These are phyloP conservation scores for Sceliomorpha sp. DNA, from an alignment of 2,888 invertebrate species.

Conservation along the genomic window DNA sequence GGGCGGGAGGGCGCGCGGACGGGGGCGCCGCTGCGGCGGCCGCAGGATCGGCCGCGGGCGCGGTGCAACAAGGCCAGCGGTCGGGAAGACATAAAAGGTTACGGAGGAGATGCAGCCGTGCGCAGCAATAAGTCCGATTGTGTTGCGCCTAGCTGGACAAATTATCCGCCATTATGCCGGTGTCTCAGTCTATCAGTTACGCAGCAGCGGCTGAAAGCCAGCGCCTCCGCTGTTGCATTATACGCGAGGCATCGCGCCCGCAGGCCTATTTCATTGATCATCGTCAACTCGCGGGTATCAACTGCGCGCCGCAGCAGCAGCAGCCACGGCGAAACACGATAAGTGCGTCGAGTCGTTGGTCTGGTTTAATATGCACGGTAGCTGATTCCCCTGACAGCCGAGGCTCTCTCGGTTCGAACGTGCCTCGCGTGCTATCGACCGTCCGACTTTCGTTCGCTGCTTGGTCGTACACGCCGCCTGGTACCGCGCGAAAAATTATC, in stretches of 20 bases:
- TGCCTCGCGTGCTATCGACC: slow-evolving; percentile 26
- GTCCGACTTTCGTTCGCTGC: slow-evolving; percentile 20
- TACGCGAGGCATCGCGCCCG: slow-evolving; percentile 62
- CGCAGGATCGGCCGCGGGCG: no score
- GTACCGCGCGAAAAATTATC: slow-evolving; percentile 27
- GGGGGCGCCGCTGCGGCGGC: no score
- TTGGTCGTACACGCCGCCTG: slow-evolving; percentile 14
- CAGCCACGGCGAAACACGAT: slow-evolving; percentile 47
- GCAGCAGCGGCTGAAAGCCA: slow-evolving; percentile 52
- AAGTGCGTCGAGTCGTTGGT: slow-evolving; percentile 29
- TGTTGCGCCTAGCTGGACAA: slow-evolving; percentile 77
- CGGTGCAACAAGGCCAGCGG: slow-evolving; percentile 50
- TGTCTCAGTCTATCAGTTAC: slow-evolving; percentile 79
- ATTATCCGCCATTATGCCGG: slow-evolving; percentile 77
- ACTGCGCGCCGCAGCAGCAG: no score
- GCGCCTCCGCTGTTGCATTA: no score
- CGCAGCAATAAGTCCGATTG: slow-evolving; percentile 79
- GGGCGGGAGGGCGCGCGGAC: no score
- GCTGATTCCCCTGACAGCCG: slow-evolving; percentile 37
- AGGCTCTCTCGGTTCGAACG: not conserved
- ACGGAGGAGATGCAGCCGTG: slow-evolving; percentile 78
- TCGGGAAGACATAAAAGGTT: slow-evolving; percentile 75
- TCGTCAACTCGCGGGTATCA: slow-evolving; percentile 62
- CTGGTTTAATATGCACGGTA: slow-evolving; percentile 48
- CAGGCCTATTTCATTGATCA: slow-evolving; percentile 75